Base-by-base conservation (phyloP, 2,113 vertebrate species). In the Python bivittatus region DNA sequence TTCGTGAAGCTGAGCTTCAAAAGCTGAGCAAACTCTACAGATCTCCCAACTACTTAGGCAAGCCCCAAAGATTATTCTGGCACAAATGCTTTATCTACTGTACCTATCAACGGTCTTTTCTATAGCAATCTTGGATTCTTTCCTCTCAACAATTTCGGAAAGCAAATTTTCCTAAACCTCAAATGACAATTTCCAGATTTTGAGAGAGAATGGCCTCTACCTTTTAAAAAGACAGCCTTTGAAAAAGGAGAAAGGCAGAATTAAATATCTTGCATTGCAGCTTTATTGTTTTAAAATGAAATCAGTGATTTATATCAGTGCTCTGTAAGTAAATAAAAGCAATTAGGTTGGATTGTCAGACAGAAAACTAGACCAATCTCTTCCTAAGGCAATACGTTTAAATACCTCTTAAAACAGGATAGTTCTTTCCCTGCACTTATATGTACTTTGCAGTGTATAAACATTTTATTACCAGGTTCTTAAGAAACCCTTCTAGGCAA, bases 281-380 rank as follows among this genome's bases (percentile, higher is more conserved):
- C 27, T 23, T 22, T 64, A 92, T 44, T 88, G 48, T 84, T 92
- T 92, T 42, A 48, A 79, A 89, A 89, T 84, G 72, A 92, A 92
- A 88, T 84, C 56, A 61, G 29, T 89, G 57, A 12, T 25, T 92
- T 84, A 57, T 61, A 61, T 84, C 79, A 53, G 33, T n/a, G 12
- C 91, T 95, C 79, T 95, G 56, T 93, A 95, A 94, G 92, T 93
- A 95, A 94, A 93, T 91, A 84, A 93, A 79, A 94, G 84, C 92
- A 84, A 87, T 96, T 92, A 94, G 92, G 83, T 89, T 44, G 95
- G 87, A 95, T 92, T 94, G 94, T 91, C 79, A 93, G 88, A 84
- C 64, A 84, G 83, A 93, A 95, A 93, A 88, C 92, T 93, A 84
- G 94, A 95, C 93, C 93, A 94, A 96, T 95, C 60, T 93, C 9